Evolutionary conservation across 2,797 vertebrate species (phyloP).

Genomic region (Cynopterus sphinx): DNA sequence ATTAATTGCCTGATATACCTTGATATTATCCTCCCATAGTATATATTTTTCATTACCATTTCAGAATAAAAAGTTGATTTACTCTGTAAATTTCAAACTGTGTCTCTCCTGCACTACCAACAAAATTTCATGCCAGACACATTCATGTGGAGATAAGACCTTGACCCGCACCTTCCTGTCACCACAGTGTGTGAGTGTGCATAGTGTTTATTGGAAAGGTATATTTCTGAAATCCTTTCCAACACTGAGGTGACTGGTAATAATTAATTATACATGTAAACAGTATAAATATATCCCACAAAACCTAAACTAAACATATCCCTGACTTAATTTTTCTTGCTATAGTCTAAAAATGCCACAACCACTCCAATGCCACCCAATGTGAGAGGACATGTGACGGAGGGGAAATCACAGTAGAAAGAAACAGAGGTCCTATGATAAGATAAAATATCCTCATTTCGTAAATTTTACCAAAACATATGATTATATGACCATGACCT

Average conservation of each 20-base stretch:
- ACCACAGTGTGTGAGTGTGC: background rate
- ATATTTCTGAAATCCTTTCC: background rate
- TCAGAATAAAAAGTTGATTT: background rate
- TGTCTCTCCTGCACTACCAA: background rate
- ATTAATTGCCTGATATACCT: background rate
- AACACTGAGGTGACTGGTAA: background rate
- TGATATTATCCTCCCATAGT: background rate
- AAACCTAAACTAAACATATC: background rate
- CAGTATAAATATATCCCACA: background rate
- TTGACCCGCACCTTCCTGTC: background rate
- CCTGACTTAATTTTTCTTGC: background rate
- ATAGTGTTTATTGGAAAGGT: background rate
- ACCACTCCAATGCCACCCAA: accelerated
- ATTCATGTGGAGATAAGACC: background rate
- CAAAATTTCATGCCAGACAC: background rate
- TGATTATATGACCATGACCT: background rate
- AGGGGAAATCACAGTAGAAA: background rate
- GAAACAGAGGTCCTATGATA: background rate
- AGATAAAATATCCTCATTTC: background rate
- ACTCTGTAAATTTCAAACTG: background rate
- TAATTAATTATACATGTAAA: background rate
- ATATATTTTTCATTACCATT: background rate
- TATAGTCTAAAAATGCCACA: background rate
- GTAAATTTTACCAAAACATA: conserved; percentile 12
- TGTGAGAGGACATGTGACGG: background rate